Conservation (phyloP, 2,797 vertebrate genomes). For the Sebastes hubbsi region DNA sequence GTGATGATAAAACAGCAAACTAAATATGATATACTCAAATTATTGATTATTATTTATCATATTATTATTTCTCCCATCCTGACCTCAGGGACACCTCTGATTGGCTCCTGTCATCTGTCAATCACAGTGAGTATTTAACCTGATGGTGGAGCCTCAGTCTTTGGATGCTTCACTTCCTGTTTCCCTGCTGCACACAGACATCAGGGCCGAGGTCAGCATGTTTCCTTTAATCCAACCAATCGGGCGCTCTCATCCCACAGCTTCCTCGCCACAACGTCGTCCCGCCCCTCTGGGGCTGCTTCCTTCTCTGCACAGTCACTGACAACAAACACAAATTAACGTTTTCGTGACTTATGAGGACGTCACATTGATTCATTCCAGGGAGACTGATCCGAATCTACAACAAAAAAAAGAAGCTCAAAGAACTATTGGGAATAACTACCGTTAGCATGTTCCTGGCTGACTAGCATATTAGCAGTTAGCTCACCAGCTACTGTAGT, state of each 20-base stretch:
- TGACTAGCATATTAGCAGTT: background rate
- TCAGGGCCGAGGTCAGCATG: constrained; percentile 7
- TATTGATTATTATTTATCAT: background rate
- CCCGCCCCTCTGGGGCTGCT: constrained; percentile 74
- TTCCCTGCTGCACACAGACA: background rate
- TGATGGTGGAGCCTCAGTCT: background rate
- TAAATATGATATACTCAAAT: background rate
- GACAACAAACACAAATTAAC: background rate
- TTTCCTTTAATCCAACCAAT: constrained; percentile 69
- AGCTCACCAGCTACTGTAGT: background rate
- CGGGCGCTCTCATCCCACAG: constrained; percentile 87
- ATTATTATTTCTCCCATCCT: background rate
- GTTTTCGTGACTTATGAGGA: background rate
- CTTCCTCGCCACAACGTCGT: constrained; percentile 75
- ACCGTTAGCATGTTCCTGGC: background rate
- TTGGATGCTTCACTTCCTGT: background rate
- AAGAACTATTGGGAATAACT: background rate
- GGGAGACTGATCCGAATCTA: background rate
- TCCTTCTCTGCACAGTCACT: constrained; percentile 85
- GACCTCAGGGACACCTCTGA: background rate
- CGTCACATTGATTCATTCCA: background rate
- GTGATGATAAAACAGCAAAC: background rate
- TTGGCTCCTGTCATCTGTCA: background rate
- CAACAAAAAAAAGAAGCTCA: background rate
- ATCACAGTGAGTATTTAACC: background rate